phyloP scores from a whole-genome alignment of 2,113 vertebrate species.

The cattle (Bos taurus) region ARS-UCD2.0 NC_037357.1:72774501-72775000 shows the following conservation, averaged over 20 bases:
- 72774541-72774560: not conserved
- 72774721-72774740: not conserved
- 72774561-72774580: not conserved
- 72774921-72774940: not conserved
- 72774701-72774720: not conserved
- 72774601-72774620: not conserved
- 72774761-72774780: not conserved
- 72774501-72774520: not conserved
- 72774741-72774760: not conserved
- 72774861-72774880: not conserved
- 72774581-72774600: not conserved
- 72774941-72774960: not conserved
- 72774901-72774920: not conserved
- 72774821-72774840: not conserved
- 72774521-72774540: not conserved
- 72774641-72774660: not conserved
- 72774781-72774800: not conserved
- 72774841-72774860: not conserved
- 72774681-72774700: not conserved
- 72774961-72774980: not conserved
- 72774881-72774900: not conserved
- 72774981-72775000: not conserved
- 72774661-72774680: not conserved
- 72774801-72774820: not conserved
- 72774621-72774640: not conserved